Percentiles rank a stretch among this genome's conserved stretches.
These are phyloP conservation scores for Tauraco hartlaubi DNA, from an alignment of 2,797 vertebrate species.

Conservation along the genomic window DNA sequence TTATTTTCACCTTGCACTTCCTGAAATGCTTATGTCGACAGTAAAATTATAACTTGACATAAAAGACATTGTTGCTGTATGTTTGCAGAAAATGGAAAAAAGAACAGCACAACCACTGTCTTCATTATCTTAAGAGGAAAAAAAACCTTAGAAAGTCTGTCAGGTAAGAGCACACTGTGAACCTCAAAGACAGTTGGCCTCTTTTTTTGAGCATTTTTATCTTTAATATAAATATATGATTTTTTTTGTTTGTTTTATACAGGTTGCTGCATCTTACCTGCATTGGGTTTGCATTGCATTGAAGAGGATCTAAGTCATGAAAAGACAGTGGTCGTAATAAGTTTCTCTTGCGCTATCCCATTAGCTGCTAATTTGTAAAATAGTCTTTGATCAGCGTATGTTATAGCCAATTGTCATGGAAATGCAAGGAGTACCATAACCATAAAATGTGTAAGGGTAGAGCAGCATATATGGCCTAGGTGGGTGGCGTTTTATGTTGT, in stretches of 20 bases:
- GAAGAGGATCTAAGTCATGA: neutral
- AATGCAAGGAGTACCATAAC: neutral
- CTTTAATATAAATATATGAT: neutral
- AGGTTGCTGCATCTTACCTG: neutral
- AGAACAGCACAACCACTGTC: neutral
- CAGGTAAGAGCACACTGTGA: neutral
- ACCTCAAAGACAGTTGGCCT: neutral
- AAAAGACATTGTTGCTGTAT: neutral
- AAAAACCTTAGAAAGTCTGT: neutral
- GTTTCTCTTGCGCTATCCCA: neutral
- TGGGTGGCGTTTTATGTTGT: neutral
- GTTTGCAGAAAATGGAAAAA: neutral
- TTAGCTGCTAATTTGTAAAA: neutral
- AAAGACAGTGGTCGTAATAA: neutral
- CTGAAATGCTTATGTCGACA: neutral
- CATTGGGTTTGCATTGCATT: neutral
- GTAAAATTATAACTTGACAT: neutral
- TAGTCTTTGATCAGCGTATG: neutral
- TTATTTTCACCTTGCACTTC: slow-evolving; percentile 10
- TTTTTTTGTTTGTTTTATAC: neutral
- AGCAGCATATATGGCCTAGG: neutral
- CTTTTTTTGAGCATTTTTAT: neutral
- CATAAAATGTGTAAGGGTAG: neutral
- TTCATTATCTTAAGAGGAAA: neutral
- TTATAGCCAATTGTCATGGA: neutral